Base-by-base conservation (phyloP, 2,797 vertebrate species). In the Labeo calbasu region DNA sequence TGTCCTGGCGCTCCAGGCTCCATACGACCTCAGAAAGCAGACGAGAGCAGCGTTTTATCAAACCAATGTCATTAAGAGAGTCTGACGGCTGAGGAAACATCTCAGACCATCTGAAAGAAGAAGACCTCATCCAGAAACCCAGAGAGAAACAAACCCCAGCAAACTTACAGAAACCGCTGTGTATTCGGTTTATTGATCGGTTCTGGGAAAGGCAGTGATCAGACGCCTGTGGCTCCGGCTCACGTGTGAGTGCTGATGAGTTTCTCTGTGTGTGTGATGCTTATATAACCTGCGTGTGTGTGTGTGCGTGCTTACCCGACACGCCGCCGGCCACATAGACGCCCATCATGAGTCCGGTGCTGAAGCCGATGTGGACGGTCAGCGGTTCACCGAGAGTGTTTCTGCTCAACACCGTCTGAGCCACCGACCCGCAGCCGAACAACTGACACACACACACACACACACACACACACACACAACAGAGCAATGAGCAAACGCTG, bases 361-460 rank as follows among this genome's bases (percentile, higher is more conserved):
- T 94, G 93, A 99, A 99, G 43, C 98, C 98, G 43, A 97, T 90
- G 2, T 96, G 93, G 77, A 95, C 66, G 0, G 96, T 97, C 83
- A 97, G 78, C 0, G 94, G 88, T 28, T 97, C 96, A 0, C 97
- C 98, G 3, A 95, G 86, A 0, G 9, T 85, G 83, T 96, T 97
- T 72, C 96, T 90, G 89, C 98, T 99, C 25, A 99, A 96, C 85
- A 97, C 94, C 0, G 95, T 93, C 92, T 99, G 97, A 43, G 96
- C 98, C 13, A 98, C 93, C 0, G 94, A 96, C 10, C 97, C 96
- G 2, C 97, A 98, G 83, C 97, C 97, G 15, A 99, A 96, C 15
- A 96, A 86, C 98, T 99, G 91, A 73, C 1, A 84, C 46, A 84
- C 36, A 85, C 46, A 57, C 32, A 57, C 51, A 55, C 72, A 76